Base-by-base conservation (phyloP, 1,140 invertebrate genomes). In the Nebria ingens region DNA sequence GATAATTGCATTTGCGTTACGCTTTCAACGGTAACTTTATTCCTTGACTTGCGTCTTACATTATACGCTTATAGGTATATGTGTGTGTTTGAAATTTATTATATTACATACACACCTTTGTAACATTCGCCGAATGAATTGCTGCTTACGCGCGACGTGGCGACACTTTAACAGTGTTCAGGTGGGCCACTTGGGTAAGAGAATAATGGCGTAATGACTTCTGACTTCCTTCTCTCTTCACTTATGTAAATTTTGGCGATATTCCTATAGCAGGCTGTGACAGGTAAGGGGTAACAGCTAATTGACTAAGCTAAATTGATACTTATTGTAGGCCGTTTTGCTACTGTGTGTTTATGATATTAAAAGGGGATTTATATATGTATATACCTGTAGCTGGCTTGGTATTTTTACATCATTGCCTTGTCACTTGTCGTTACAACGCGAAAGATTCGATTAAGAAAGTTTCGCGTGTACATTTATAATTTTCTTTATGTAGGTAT, bases 41-140 rank as follows among this genome's bases (percentile, higher is more conserved):
- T 45, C 17, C 40, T 45, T 45, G 17, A 45, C 40, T 45, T 45
- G 4, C 40, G 40, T 17, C 40, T 45, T 45, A 45, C 40, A 45
- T 45, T 12, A 4, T 45, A n/a, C n/a, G n/a, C n/a, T n/a, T n/a
- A n/a, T n/a, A n/a, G n/a, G n/a, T n/a, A n/a, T n/a, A n/a, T n/a
- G n/a, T n/a, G n/a, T 17, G 9, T 45, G 15, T 17, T 45, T 45
- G 3, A 17, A 45, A 45, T 45, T 45, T 45, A 45, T 45, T 45
- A 9, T 45, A 45, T 45, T 45, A 45, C 40, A 45, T 17, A 45
- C 17, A 45, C 40, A 4, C n/a, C n/a, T n/a, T n/a, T n/a, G n/a
- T 34, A 9, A 34, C 25, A 34, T 9, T 34, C 25, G 25, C 6
- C 25, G 6, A 9, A n/a, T 34, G 25, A 6, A 34, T 9, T 9